Conservation (phyloP, 1,140 invertebrate species). For the Drosophila repleta region DNA sequence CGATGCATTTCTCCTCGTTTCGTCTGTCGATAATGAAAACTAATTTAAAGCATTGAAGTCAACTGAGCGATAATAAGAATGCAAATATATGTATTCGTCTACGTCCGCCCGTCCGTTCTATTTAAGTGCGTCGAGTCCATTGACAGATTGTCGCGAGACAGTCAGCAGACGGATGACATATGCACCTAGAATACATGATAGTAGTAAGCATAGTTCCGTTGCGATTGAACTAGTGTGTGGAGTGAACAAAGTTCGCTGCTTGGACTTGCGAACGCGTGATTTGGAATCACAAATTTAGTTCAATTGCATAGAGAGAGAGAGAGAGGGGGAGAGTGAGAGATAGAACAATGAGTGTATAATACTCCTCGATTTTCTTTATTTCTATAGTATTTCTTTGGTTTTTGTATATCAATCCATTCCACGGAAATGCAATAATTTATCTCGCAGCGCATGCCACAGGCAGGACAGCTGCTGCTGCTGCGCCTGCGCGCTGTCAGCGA, state of each 20-base stretch:
- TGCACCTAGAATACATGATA: neutral
- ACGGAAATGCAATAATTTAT: slow-evolving; percentile 37
- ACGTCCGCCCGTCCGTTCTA: slow-evolving; percentile 31
- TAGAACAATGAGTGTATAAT: too few relatives aligned
- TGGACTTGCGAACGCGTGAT: slow-evolving; percentile 21
- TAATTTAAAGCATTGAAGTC: slow-evolving; percentile 32
- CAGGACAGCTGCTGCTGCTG: slow-evolving; percentile 17
- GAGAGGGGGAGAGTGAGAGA: neutral
- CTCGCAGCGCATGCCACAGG: slow-evolving; percentile 22
- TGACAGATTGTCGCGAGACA: slow-evolving; percentile 54
- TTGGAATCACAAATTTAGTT: slow-evolving; percentile 3
- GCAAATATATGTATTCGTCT: slow-evolving; percentile 39
- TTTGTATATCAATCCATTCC: slow-evolving; percentile 24
- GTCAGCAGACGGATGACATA: slow-evolving; percentile 38
- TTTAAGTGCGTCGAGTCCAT: slow-evolving; percentile 46
- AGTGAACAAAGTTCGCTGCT: slow-evolving; percentile 38
- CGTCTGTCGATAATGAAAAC: slow-evolving; percentile 28
- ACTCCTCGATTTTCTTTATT: neutral
- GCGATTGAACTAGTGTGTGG: slow-evolving; percentile 21
- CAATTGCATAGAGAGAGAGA: slow-evolving; percentile 1
- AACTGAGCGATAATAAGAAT: slow-evolving; percentile 51
- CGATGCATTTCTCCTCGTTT: slow-evolving; percentile 24
- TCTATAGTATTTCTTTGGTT: neutral
- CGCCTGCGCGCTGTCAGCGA: slow-evolving; percentile 31
- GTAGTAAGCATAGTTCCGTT: slow-evolving; percentile 29